Base-by-base conservation (phyloP, 2,113 vertebrate genomes). In the Ammodytes dubius region DNA sequence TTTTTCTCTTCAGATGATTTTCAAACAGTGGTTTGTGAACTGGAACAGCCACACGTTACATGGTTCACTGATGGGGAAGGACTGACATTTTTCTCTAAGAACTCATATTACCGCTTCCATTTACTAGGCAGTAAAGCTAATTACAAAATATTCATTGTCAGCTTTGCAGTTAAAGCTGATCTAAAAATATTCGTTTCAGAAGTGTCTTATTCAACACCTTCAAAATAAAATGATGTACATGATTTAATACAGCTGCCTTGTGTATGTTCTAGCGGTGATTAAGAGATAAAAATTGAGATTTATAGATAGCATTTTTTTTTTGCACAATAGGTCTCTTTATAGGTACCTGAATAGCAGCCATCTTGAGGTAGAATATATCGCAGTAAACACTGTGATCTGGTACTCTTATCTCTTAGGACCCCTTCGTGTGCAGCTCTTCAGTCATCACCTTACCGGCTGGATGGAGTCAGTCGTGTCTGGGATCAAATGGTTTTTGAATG, bases 401-500 rank as follows among this genome's bases (percentile, higher is more conserved):
- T 37, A 17, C 6, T 57, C 47, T 63, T 10, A 70, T 86, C 42
- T 4, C 15, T 50, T 50, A 47, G 40, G 56, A 70, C 65, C 13
- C 9, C 3, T 42, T 12, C 2, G 4, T 19, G 50, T 59, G 46
- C 17, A 49, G 43, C 8, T 15, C 46, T 54, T 12, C 40, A 19
- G 37, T 52, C 13, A 9, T 45, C 5, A 46, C 3, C 19, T 1
- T 54, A 11, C 27, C 15, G 19, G 11, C 39, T 10, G 50, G 35
- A 69, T 27, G 47, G 39, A 61, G 3, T 53, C 47, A 6, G 9
- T 5, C n/a, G 19, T 64, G 46, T 13, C 50, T 72, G 19, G 47
- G 63, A 79, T 74, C 65, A n/a, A 39, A 17, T 47, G 10, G 17
- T 72, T 65, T 27, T 39, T 14, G 15, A 75, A 76, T 35, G 1